Evolutionary conservation across 2,113 vertebrate genomes (phyloP), one percentile per base, ranked within the genome.

Genomic region (Noctilio leporinus): DNA sequence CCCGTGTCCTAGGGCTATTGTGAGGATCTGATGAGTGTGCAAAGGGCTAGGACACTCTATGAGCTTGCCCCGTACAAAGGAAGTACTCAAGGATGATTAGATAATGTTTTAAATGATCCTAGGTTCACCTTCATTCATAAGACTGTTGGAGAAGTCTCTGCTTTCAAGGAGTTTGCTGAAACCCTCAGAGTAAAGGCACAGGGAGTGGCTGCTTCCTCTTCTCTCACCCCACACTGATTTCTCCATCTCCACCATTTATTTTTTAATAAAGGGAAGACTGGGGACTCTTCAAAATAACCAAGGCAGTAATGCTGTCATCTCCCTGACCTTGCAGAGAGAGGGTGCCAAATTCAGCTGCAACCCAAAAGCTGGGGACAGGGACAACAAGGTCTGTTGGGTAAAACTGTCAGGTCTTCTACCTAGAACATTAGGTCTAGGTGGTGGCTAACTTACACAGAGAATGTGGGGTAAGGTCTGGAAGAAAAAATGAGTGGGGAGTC

Each of bases 11-110:
- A 24, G 43, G 19, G n/a, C 16, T 15, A 19, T 4, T 19, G 15
- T 4, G 28, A 88, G 59, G 17, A 15, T 17, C 17, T 6, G 22
- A 24, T 45, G 83, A 47, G 10, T 1, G 15, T 10, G 26, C 51
- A 5, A 22, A 51, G 40, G 55, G 5, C 43, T 10, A 22, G n/a
- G 40, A 26, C 19, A 4, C 14, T 51, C 4, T 2, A 4, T 14
- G 45, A 73, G 65, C 3, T 16, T 40, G 26, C 55, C 30, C 0
- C 0, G 35, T 2, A 10, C 49, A 30, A 6, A 26, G 4, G 2
- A 49, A 38, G 59, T 30, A 26, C 47, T 82, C 47, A 33, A 33
- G 33, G 64, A 24, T 10, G 16, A 40, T 0, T 3, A 45, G 7
- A 15, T 7, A 17, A 9, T 14, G 24, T 38, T 82, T 51, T 33